Evolutionary conservation across 2,888 invertebrate genomes (phyloP), one percentile per base, ranked within the genome.

Genomic region (Cheilosia urbana): DNA sequence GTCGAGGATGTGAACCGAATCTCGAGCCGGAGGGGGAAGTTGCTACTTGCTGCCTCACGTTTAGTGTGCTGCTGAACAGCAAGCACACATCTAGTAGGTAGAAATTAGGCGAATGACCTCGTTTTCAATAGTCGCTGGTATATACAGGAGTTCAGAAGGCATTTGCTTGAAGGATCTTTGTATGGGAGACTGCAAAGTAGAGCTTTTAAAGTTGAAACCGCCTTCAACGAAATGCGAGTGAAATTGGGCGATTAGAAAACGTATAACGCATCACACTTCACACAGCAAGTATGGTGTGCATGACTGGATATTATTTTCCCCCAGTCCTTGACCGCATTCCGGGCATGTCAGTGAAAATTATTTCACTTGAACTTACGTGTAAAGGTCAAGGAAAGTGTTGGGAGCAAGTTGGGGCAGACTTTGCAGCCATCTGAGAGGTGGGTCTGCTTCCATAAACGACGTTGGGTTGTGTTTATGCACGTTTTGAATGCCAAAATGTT

Each of bases 51-150:
- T 37, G 17, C 58, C 34, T 51, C 49, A 45, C 45, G 49, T 37
- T 42, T 60, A 15, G 34, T 60, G 17, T 60, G 42, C 49, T n/a
- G 47, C 27, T 6, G 27, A 21, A 37, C 58, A 27, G 19, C 51
- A 51, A 7, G 17, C 49, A 66, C 65, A 75, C 49, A 60, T 63
- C 37, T 51, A 24, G 24, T 21, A 42, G 62, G 60, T 62, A 77
- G 69, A 53, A 77, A 77, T 71, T 78, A 78, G 71, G 78, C 71
- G 78, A 78, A 63, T 78, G 78, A 57, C 78, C 78, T 71, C 57
- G 63, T 78, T 78, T 78, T 57, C 51, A 55, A 78, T 65, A 71
- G 45, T 37, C 34, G 45, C 27, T 55, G 53, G 51, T 47, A n/a
- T 7, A n/a, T 7, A 19, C n/a, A 4, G 6, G 19, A 17, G 19